Conservation (phyloP, 1,140 invertebrate species). For the Drosophila pandora region DNA sequence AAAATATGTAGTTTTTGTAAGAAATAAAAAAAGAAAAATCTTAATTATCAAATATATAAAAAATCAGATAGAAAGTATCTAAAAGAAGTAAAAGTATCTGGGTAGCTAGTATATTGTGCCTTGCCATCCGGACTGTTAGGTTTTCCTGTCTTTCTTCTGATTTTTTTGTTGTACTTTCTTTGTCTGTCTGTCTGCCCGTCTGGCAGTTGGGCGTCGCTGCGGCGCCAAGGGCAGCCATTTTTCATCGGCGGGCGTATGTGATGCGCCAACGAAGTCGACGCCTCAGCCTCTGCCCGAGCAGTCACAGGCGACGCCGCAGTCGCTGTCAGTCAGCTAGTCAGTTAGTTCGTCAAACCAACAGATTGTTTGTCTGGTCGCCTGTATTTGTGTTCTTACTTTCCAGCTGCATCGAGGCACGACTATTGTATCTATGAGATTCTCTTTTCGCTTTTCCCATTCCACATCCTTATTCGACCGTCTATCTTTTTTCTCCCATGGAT, state of each 20-base stretch:
- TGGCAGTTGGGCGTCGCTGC: constrained; percentile 47
- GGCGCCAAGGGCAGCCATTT: constrained; percentile 59
- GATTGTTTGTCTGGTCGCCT: constrained; percentile 44
- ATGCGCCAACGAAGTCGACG: constrained; percentile 38
- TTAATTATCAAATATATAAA: not conserved
- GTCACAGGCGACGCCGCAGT: constrained; percentile 4
- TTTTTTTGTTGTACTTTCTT: constrained; percentile 24
- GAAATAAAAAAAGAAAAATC: not conserved
- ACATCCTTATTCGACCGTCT: constrained; percentile 21
- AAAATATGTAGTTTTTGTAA: too few species aligned
- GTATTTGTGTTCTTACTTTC: not conserved
- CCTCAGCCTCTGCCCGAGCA: constrained; percentile 11
- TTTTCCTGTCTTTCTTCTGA: not conserved
- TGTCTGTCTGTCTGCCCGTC: constrained; percentile 34
- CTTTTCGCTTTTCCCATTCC: not conserved
- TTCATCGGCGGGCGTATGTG: constrained; percentile 56
- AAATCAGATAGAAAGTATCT: not conserved
- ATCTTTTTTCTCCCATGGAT: not conserved
- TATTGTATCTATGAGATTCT: constrained; percentile 55
- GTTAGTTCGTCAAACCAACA: constrained; percentile 47
- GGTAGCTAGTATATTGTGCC: not conserved
- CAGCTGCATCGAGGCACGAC: constrained; percentile 6
- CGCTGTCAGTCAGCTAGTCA: constrained; percentile 37
- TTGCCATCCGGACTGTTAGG: constrained; percentile 13
- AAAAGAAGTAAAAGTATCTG: not conserved